phyloP scores from a whole-genome alignment of 2,888 invertebrate species.

The Euplagia quadripunctaria region DNA sequence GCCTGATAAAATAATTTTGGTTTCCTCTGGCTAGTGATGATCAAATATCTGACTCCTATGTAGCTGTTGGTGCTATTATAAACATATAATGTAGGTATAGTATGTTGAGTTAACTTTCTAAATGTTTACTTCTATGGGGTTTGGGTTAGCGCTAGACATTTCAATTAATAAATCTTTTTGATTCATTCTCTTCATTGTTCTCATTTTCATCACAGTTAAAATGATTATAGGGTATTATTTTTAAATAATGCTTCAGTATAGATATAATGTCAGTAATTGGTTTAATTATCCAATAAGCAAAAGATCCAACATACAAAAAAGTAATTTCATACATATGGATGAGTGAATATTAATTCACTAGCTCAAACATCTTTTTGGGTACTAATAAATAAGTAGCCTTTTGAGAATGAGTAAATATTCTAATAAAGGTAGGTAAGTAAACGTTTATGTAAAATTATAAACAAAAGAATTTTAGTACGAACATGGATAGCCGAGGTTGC shows the following conservation, averaged over 20 bases:
- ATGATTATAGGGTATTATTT: not conserved
- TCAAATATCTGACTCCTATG: not conserved
- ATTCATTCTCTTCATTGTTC: no score
- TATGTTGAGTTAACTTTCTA: not conserved
- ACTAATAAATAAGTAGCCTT: not conserved
- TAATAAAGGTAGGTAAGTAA: conserved; percentile 18
- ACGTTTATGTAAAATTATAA: conserved; percentile 44
- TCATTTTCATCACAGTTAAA: not conserved
- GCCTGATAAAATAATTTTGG: not conserved
- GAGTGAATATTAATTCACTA: not conserved
- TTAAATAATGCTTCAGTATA: not conserved
- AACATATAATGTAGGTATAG: not conserved
- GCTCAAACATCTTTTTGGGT: not conserved
- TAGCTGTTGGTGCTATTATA: not conserved
- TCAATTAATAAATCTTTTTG: not conserved
- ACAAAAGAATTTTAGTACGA: conserved; percentile 73
- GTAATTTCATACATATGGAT: not conserved
- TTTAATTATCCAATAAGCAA: not conserved
- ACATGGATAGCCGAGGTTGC: conserved; percentile 72
- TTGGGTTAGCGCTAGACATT: not conserved
- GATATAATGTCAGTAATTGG: not conserved
- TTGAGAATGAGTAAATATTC: not conserved
- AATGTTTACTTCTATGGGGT: not conserved
- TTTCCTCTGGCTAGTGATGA: not conserved
- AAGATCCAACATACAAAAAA: not conserved